Evolutionary conservation across 1,140 invertebrate genomes (phyloP), one percentile per base, ranked within the genome.

Genomic region (Psilanteris sp.): DNA sequence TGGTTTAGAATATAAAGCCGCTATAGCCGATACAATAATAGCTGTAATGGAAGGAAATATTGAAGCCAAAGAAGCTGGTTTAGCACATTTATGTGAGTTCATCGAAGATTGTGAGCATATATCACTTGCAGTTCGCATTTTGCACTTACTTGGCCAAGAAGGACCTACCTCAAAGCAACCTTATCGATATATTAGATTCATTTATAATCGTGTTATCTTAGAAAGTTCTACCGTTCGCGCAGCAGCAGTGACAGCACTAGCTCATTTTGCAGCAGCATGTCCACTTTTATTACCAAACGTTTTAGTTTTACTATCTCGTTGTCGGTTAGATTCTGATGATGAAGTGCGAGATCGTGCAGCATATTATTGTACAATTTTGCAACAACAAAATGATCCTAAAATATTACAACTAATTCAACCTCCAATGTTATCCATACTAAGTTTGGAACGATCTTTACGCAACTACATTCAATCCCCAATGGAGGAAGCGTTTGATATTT

Each of bases 31-130:
- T 81, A 99, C 98, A 4, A 98, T 99, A 27, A 99, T 99, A 14
- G 94, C 96, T 0, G 96, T 99, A 27, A 98, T 99, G 68, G 97
- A 99, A 87, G 97, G 99, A 81, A 99, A 99, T 87, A 90, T 91
- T 0, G 95, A 97, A 55, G 94, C 96, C 0, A 99, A 99, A 86
- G 98, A 99, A 89, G 94, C 95, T 9, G 98, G 97, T 0, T 86
- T 99, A 2, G 96, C 97, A 2, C 97, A 99, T 90, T 89, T 99
- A 0, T 99, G 98, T 84, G 98, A 99, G 85, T 99, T 99, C 82
- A 99, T 99, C 81, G 98, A 99, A 84, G 98, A 99, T 88, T 99
- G 98, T 88, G 98, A 99, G 81, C 98, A 99, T 82, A 95, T 95
- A 0, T 96, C 95, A 48, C 90, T 99, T 31, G 97, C 98, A n/a